phyloP scores from a whole-genome alignment of 1,140 invertebrate genomes.

The Solenopsis invicta region DNA sequence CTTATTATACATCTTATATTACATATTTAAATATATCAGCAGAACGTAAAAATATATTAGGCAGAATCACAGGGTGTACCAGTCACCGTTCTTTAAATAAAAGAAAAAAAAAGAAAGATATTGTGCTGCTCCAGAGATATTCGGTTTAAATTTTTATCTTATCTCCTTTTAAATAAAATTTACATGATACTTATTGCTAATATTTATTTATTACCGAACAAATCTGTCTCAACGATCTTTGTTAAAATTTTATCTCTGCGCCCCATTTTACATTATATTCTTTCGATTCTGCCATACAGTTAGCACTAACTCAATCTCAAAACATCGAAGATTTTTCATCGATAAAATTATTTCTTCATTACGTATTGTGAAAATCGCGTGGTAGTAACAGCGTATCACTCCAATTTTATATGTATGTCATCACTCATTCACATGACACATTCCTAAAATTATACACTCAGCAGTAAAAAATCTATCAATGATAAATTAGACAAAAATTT shows the following conservation, averaged over 20 bases:
- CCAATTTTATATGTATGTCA: slow-evolving; percentile 47
- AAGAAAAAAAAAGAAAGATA: not conserved
- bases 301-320: slow-evolving; percentile 52
- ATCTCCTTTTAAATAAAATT: slow-evolving; percentile 67
- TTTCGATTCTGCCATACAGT: slow-evolving; percentile 27
- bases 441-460: slow-evolving; percentile 64
- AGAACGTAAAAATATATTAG: slow-evolving; percentile 29
- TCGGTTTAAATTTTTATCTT: slow-evolving; percentile 37
- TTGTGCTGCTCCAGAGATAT: slow-evolving; percentile 16
- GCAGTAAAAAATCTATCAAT: slow-evolving; percentile 60
- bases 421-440: slow-evolving; percentile 51
- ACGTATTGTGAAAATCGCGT: not conserved
- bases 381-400: slow-evolving; percentile 6
- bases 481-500: slow-evolving; percentile 46
- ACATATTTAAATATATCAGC: slow-evolving; percentile 55
- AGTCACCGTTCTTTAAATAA: not conserved
- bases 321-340: slow-evolving; percentile 52
- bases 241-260: slow-evolving; percentile 47
- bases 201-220: slow-evolving; percentile 12
- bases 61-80: not conserved
- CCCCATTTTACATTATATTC: not conserved
- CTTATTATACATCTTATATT: slow-evolving; percentile 31
- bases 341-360: slow-evolving; percentile 39
- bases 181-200: slow-evolving; percentile 37
- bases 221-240: slow-evolving; percentile 53